phyloP scores from a whole-genome alignment of 2,888 invertebrate species.

The Seladonia tumulorum region DNA sequence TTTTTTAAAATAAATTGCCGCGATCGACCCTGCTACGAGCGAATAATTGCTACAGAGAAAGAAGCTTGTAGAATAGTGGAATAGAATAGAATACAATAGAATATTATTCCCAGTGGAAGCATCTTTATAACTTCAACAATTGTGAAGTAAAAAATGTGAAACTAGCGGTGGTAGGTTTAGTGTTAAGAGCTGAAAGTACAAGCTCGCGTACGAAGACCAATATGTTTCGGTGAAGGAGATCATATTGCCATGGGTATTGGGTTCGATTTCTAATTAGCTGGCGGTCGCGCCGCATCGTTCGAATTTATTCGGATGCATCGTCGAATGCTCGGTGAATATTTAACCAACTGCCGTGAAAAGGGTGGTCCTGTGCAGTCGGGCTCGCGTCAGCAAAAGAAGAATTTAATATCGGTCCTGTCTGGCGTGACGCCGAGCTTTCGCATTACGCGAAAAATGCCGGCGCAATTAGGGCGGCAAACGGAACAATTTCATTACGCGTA shows the following conservation, averaged over 20 bases:
- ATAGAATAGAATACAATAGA: too few relatives aligned
- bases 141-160: neutral
- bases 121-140: neutral
- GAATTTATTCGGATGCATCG: neutral
- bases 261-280: neutral
- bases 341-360: neutral
- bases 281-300: neutral
- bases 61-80: too few relatives aligned
- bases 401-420: conserved; percentile 34
- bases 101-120: too few relatives aligned
- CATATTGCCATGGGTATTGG: neutral
- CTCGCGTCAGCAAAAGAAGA: neutral
- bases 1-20: neutral
- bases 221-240: too few relatives aligned
- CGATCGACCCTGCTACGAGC: neutral
- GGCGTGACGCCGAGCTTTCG: conserved; percentile 7
- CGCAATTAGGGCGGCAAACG: conserved; percentile 44
- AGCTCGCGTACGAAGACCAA: neutral
- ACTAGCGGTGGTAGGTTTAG: neutral
- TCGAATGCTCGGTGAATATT: conserved; percentile 30
- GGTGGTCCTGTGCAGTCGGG: too few relatives aligned
- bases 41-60: neutral
- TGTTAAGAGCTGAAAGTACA: neutral
- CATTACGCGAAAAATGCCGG: conserved; percentile 28
- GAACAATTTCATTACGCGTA: conserved; percentile 46